phyloP scores from a whole-genome alignment of 2,888 invertebrate species.

The Ophraella communa region DNA sequence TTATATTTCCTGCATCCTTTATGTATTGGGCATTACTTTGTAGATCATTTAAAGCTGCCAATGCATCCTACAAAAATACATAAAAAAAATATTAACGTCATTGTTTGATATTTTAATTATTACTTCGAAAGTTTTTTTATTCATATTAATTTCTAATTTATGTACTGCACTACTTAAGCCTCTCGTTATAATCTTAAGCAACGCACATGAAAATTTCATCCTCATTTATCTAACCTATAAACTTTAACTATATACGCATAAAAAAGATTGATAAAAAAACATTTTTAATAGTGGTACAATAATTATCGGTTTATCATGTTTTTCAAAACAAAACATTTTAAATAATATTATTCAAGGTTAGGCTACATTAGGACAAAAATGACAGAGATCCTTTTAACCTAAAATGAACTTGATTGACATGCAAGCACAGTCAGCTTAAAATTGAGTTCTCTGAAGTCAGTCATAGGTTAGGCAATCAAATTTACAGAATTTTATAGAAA shows the following conservation, averaged over 20 bases:
- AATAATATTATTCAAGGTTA: neutral
- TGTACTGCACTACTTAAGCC: neutral
- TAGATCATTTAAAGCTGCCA: constrained; percentile 71
- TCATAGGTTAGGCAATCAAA: no score
- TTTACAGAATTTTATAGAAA: no score
- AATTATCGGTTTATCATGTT: neutral
- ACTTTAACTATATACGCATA: neutral
- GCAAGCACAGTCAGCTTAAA: no score
- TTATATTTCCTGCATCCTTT: constrained; percentile 58
- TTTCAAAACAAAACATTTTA: neutral
- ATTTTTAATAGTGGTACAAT: neutral
- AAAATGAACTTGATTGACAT: no score
- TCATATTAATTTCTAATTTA: constrained; percentile 8
- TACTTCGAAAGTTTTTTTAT: constrained; percentile 10
- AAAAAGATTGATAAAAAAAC: neutral
- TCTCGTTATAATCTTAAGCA: constrained; percentile 1
- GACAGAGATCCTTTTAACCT: no score
- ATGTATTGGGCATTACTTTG: constrained; percentile 75
- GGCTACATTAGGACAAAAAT: no score
- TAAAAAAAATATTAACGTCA: neutral
- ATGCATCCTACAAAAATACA: constrained; percentile 66
- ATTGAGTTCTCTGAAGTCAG: no score
- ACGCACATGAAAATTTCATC: constrained; percentile 1
- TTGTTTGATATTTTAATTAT: neutral
- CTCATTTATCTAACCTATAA: neutral